These are phyloP conservation scores for Meiosimyza decipiens DNA, from an alignment of 2,888 invertebrate genomes.

Conservation along the genomic window DNA sequence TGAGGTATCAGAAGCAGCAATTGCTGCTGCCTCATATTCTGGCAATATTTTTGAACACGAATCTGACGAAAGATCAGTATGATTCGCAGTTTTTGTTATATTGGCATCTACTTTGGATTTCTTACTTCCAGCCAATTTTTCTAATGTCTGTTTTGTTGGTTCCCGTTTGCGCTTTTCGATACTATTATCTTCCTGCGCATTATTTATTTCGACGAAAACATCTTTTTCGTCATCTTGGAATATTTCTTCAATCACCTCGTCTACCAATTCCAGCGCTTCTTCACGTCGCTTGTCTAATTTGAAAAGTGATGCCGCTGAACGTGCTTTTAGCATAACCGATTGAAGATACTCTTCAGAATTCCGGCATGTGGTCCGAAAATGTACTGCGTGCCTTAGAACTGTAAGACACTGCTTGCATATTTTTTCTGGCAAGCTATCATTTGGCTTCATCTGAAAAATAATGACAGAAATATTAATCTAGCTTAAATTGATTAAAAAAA, in stretches of 20 bases:
- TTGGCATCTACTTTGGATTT: constrained; percentile 3
- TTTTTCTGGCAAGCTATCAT: constrained; percentile 57
- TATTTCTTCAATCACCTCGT: constrained; percentile 27
- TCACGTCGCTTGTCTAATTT: constrained; percentile 39
- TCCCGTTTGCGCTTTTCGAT: constrained; percentile 23
- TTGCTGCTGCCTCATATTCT: too few relatives aligned
- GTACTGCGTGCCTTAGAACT: constrained; percentile 42
- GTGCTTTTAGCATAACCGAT: constrained; percentile 43
- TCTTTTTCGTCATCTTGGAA: constrained; percentile 25
- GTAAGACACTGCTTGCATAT: constrained; percentile 51
- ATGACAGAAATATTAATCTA: not conserved
- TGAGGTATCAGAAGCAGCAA: too few relatives aligned
- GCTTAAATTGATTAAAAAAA: too few relatives aligned
- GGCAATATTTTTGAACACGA: too few relatives aligned
- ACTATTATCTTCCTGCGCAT: not conserved
- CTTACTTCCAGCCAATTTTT: not conserved
- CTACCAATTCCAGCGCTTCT: constrained; percentile 31
- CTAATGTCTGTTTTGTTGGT: not conserved
- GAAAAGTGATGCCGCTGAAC: constrained; percentile 44
- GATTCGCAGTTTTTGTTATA: not conserved
- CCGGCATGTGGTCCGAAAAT: constrained; percentile 43
- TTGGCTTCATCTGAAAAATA: constrained; percentile 48
- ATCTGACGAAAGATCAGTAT: too few relatives aligned
- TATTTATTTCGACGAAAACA: not conserved
- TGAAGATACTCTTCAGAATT: constrained; percentile 44